These are phyloP conservation scores for Patagioenas fasciata DNA, from an alignment of 2,113 vertebrate species.

Conservation along the genomic window DNA sequence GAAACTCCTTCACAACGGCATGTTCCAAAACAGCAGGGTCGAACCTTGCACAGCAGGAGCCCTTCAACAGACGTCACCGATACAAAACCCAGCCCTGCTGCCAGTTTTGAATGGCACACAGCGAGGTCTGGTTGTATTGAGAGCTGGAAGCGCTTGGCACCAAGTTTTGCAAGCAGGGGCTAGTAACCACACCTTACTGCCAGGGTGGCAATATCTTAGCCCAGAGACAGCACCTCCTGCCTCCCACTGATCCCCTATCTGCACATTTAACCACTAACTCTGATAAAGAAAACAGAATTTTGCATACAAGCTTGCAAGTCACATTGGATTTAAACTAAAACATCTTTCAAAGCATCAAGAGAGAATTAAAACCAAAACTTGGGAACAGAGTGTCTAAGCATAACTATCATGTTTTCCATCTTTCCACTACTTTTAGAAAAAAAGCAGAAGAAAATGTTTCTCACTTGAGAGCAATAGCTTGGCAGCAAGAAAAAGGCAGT, in stretches of 20 bases:
- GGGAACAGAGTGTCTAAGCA: neutral
- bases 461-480: neutral
- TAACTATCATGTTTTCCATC: neutral
- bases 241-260: neutral
- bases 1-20: neutral
- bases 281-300: neutral
- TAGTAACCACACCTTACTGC: neutral
- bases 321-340: neutral
- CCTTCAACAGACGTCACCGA: fast-evolving
- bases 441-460: neutral
- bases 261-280: neutral
- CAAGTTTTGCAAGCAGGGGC: neutral
- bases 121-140: neutral
- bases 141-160: neutral
- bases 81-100: neutral
- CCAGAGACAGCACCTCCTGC: neutral
- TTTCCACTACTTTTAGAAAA: neutral
- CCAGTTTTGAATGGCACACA: neutral
- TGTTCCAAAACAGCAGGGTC: neutral
- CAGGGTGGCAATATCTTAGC: neutral
- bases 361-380: neutral
- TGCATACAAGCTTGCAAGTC: neutral
- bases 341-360: neutral
- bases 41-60: neutral
- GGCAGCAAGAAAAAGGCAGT: neutral